A percentile compares a stretch with the other conserved stretches of the same genome.
Conservation (phyloP, 2,888 invertebrate genomes). For the Eubasilissa splendida region DNA sequence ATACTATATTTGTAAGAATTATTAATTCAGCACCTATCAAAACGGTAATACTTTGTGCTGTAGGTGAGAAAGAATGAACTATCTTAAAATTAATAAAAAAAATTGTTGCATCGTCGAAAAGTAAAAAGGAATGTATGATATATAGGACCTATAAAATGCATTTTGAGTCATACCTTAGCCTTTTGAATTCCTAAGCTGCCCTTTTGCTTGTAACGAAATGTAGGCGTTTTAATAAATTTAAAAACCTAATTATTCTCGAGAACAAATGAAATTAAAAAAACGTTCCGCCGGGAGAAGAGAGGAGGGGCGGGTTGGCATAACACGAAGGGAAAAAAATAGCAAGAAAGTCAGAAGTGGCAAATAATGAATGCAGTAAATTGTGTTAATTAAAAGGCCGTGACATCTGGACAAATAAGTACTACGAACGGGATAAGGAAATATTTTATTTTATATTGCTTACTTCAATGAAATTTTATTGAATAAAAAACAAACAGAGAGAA, state of each 20-base stretch:
- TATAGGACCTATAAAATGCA: no score
- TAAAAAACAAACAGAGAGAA: no score
- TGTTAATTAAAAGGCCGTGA: constrained; percentile 57
- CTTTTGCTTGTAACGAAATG: not conserved
- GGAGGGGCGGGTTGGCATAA: not conserved
- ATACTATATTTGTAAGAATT: no score
- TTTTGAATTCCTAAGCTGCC: not conserved
- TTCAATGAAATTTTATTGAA: no score
- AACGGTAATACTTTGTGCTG: no score
- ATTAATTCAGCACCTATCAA: no score
- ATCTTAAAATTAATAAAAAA: no score
- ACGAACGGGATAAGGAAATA: not conserved
- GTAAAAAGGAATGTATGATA: no score
- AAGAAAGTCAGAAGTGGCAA: constrained; percentile 42
- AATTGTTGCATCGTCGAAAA: no score
- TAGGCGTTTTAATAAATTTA: constrained; percentile 48
- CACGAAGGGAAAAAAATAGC: not conserved
- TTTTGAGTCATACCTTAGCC: no score
- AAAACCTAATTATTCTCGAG: constrained; percentile 51
- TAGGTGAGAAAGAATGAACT: no score
- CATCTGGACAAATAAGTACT: constrained; percentile 46
- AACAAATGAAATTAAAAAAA: constrained; percentile 31
- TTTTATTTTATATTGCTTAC: not conserved
- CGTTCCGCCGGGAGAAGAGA: not conserved
- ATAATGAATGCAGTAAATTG: constrained; percentile 58